Conservation (phyloP, 2,797 vertebrate species). For the Gila robusta region DNA sequence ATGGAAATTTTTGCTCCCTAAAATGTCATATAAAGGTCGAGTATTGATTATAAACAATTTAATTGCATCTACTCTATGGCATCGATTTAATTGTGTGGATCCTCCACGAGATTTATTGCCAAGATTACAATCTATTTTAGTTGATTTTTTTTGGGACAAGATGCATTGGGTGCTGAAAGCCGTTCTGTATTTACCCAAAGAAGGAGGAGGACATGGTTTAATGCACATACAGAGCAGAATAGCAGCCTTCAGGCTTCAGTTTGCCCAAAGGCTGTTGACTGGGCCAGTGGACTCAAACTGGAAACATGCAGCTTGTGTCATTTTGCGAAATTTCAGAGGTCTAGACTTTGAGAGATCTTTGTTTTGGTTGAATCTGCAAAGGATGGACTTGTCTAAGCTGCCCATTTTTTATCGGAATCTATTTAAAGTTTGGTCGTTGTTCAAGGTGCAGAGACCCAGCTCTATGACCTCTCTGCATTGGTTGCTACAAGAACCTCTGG, state of each 20-base stretch:
- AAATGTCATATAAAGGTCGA: no score
- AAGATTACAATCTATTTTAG: neutral
- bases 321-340: neutral
- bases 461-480: no score
- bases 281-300: neutral
- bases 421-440: slow-evolving; percentile 1
- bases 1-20: neutral
- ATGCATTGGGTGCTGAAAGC: neutral
- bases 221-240: slow-evolving; percentile 14
- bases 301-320: neutral
- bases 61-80: no score
- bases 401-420: neutral
- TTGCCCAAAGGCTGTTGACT: neutral
- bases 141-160: neutral
- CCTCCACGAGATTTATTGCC: neutral
- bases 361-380: neutral
- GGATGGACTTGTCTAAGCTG: neutral
- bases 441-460: neutral
- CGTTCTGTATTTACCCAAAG: neutral
- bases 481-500: neutral
- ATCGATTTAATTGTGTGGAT: neutral
- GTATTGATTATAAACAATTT: no score
- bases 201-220: neutral
- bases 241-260: neutral
- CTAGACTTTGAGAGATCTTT: neutral